Percentiles rank a stretch among this genome's conserved stretches.
phyloP scores from a whole-genome alignment of 2,797 vertebrate species.

The Pogoniulus pusillus region DNA sequence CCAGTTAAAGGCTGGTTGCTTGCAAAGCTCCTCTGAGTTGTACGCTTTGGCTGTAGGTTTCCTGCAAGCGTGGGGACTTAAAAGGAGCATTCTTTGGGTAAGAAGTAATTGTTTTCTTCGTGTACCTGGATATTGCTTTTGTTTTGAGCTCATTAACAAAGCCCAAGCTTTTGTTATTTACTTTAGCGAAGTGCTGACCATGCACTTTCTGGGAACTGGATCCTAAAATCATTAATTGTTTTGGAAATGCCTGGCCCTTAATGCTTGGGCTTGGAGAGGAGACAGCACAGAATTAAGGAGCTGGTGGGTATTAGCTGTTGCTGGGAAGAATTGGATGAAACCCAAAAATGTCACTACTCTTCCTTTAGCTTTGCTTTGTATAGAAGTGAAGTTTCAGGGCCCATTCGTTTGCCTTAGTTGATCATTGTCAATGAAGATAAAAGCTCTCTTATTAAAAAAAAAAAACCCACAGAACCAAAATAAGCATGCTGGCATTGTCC shows the following conservation, averaged over 20 bases:
- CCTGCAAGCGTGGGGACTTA: not conserved
- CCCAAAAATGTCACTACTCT: slow-evolving; percentile 32
- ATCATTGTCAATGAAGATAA: slow-evolving; percentile 54
- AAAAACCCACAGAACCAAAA: not conserved
- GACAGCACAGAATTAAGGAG: not conserved
- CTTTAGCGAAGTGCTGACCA: not conserved
- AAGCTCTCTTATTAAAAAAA: slow-evolving; percentile 32
- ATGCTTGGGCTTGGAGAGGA: slow-evolving; percentile 13
- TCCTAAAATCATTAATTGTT: slow-evolving; percentile 32
- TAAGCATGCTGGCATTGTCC: not conserved
- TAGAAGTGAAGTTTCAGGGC: slow-evolving; percentile 32
- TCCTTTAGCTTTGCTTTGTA: slow-evolving; percentile 37
- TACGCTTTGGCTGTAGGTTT: not conserved
- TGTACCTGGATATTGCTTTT: slow-evolving; percentile 21
- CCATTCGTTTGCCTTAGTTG: slow-evolving; percentile 59
- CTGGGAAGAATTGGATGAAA: slow-evolving; percentile 42
- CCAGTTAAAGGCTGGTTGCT: not conserved
- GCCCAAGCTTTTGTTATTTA: slow-evolving; percentile 16
- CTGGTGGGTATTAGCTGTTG: slow-evolving; percentile 21
- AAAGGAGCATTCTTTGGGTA: not conserved
- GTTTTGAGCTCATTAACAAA: slow-evolving; percentile 24
- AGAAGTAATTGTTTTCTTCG: not conserved
- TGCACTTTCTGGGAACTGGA: not conserved
- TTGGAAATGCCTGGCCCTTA: slow-evolving; percentile 31
- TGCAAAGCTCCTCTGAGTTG: not conserved